A percentile compares a stretch with the other conserved stretches of the same genome.
These are phyloP conservation scores for Pristionchus fissidentatus DNA, from an alignment of 2,888 invertebrate species.

Conservation along the genomic window DNA sequence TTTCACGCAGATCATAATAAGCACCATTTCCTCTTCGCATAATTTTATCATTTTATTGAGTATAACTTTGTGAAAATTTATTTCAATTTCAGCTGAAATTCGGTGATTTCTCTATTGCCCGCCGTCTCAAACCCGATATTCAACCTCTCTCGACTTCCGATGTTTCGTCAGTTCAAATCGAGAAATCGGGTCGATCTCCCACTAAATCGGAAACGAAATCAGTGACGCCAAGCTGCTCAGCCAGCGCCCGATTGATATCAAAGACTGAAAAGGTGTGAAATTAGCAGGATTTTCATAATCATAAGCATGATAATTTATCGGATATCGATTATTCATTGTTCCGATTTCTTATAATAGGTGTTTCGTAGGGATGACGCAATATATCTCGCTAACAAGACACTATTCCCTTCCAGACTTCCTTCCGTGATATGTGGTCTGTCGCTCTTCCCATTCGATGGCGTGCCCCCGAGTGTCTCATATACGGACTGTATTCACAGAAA, in stretches of 20 bases:
- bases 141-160: not conserved
- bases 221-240: not conserved
- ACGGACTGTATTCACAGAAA: not conserved
- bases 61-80: not conserved
- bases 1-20: not conserved
- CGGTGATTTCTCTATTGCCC: conserved; percentile 1
- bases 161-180: too few species aligned
- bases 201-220: not conserved
- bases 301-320: too few species aligned
- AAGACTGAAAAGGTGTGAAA: not conserved
- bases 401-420: not conserved
- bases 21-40: not conserved
- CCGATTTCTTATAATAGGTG: too few species aligned
- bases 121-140: not conserved
- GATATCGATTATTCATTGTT: too few species aligned
- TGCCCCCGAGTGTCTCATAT: conserved; percentile 1
- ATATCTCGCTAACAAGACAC: too few species aligned
- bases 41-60: not conserved
- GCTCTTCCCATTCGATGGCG: not conserved
- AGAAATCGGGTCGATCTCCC: too few species aligned
- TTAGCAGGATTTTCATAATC: not conserved
- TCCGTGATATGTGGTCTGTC: not conserved
- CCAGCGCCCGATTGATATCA: not conserved
- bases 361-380: too few species aligned
- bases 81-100: not conserved